Conservation (phyloP, 2,113 vertebrate genomes). For the Sceloporus tristichus region DNA sequence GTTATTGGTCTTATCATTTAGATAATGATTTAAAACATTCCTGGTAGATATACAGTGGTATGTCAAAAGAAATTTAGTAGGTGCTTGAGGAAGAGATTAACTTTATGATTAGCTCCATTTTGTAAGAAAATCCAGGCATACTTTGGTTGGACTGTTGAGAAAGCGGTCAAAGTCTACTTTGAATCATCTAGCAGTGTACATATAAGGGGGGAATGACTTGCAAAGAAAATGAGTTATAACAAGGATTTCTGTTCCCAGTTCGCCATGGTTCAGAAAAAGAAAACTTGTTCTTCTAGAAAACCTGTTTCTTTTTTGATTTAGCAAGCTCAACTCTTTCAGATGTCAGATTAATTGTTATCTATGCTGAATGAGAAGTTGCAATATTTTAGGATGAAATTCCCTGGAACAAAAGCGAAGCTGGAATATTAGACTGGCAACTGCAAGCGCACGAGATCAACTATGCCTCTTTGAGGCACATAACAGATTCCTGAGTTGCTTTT, state of each 20-base stretch:
- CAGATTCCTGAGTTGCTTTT: not conserved
- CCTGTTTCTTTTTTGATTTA: not conserved
- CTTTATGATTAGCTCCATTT: slow-evolving; percentile 1
- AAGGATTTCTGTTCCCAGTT: not conserved
- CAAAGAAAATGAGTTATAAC: not conserved
- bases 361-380: not conserved
- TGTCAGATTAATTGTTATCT: not conserved
- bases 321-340: not conserved
- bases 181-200: not conserved
- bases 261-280: not conserved
- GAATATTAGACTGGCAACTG: not conserved
- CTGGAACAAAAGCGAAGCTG: not conserved
- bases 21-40: not conserved
- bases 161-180: not conserved
- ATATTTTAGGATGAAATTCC: not conserved
- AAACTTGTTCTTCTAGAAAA: not conserved
- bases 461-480: not conserved
- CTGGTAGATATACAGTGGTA: not conserved
- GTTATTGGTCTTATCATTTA: not conserved
- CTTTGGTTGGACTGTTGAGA: not conserved
- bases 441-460: no score
- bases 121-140: not conserved
- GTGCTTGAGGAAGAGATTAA: not conserved
- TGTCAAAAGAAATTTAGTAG: not conserved
- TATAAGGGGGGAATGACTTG: not conserved